Evolutionary conservation across 1,140 invertebrate genomes (phyloP).

Genomic region (Megalopta genalis): DNA sequence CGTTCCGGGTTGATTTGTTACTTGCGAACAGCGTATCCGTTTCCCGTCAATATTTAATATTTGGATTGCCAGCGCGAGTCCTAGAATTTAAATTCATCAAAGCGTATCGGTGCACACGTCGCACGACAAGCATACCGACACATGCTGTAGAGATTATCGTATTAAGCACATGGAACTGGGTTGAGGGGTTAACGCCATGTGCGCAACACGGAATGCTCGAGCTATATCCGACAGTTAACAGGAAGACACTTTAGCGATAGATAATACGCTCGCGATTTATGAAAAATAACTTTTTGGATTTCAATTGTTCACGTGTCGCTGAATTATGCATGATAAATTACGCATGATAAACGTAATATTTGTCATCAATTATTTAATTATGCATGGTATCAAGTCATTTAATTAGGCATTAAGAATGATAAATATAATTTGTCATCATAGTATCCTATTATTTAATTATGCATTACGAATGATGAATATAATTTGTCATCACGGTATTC

Average conservation of each 20-base stretch:
- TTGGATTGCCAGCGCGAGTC: not conserved
- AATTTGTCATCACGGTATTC: too few species aligned
- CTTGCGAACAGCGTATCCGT: not conserved
- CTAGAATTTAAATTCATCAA: not conserved
- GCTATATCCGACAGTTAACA: slow-evolving; percentile 30
- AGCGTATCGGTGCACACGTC: not conserved
- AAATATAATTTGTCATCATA: too few species aligned
- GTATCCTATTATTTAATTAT: too few species aligned
- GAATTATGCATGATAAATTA: too few species aligned
- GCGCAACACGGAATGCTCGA: slow-evolving; percentile 13
- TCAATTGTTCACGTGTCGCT: too few species aligned
- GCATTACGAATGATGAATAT: too few species aligned
- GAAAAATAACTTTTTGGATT: too few species aligned
- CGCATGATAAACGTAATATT: too few species aligned
- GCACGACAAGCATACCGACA: not conserved
- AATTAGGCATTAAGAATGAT: too few species aligned
- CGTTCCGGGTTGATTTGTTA: too few species aligned
- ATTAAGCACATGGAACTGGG: slow-evolving; percentile 38
- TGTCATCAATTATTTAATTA: too few species aligned
- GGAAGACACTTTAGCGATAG: slow-evolving; percentile 6
- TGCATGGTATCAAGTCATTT: too few species aligned
- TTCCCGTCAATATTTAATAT: not conserved
- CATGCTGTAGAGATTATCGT: slow-evolving; percentile 26
- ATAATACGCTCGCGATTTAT: not conserved
- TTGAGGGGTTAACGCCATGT: slow-evolving; percentile 18